These are phyloP conservation scores for Helicoverpa assulta DNA, from an alignment of 2,888 invertebrate genomes.

Conservation along the genomic window DNA sequence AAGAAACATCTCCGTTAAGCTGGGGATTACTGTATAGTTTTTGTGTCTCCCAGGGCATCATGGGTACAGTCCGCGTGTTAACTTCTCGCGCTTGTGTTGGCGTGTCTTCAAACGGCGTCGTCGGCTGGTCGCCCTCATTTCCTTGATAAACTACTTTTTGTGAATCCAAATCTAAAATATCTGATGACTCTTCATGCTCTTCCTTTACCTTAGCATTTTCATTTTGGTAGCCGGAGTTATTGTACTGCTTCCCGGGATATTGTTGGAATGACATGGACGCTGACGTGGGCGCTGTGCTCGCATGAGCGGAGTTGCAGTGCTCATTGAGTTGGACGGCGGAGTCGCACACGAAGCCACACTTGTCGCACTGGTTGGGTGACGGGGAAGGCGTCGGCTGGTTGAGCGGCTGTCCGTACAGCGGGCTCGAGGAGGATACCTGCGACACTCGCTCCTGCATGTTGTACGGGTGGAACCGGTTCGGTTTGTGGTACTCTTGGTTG, in stretches of 20 bases:
- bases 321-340: slow-evolving; percentile 93
- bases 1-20: slow-evolving; percentile 86
- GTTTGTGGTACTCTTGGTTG: slow-evolving; percentile 85
- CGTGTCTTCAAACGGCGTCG: slow-evolving; percentile 81
- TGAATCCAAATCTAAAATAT: slow-evolving; percentile 96
- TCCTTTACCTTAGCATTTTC: slow-evolving; percentile 90
- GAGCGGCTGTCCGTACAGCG: slow-evolving; percentile 89
- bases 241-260: slow-evolving; percentile 87
- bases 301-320: slow-evolving; percentile 93
- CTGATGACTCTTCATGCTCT: slow-evolving; percentile 93
- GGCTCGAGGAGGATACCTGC: slow-evolving; percentile 89
- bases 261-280: slow-evolving; percentile 89
- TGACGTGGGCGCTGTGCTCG: slow-evolving; percentile 81
- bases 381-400: slow-evolving; percentile 93
- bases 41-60: slow-evolving; percentile 90
- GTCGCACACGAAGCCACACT: slow-evolving; percentile 95
- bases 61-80: slow-evolving; percentile 89
- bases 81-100: slow-evolving; percentile 83
- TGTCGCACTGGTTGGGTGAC: slow-evolving; percentile 94
- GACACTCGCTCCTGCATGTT: slow-evolving; percentile 89
- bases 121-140: slow-evolving; percentile 87
- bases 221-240: slow-evolving; percentile 83
- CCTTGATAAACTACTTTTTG: slow-evolving; percentile 96
- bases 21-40: slow-evolving; percentile 85
- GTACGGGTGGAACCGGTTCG: slow-evolving; percentile 88